Base-by-base conservation (phyloP, 2,113 vertebrate species). In the Progne subis region DNA sequence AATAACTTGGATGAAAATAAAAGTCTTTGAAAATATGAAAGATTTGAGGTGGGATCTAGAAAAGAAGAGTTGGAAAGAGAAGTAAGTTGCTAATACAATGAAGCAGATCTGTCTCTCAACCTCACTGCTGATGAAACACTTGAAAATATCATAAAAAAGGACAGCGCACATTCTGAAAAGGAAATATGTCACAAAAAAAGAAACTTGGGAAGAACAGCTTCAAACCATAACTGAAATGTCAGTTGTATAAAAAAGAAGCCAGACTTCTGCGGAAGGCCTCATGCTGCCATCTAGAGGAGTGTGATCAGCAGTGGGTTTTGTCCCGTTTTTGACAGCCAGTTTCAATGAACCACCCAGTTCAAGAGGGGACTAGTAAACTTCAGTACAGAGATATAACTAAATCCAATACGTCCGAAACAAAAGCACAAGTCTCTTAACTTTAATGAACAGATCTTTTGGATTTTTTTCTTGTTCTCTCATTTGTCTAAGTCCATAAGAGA, bases 251-350 rank as follows among this genome's bases (percentile, higher is more conserved):
- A 47, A 55, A 57, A 44, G 28, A 18, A 44, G 24, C 7, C 46
- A 37, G 55, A 70, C 11, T n/a, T 50, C 71, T 16, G 23, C 3
- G 20, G 26, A 53, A 96, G 95, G 97, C 86, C 92, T 95, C 82
- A 76, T 95, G 94, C 94, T 98, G 98, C 98, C 98, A 98, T 61
- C 98, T 98, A 97, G 87, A 97, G 98, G 97, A 71, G 34, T 65
- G 8, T 6, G 18, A 6, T 14, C 53, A 50, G 34, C 50, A 43
- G 41, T 2, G 0, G 19, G 12, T 29, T 37, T 37, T 31, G 17
- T 8, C 23, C 34, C 28, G 29, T 14, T 39, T 60, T 49, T 11
- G 44, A 31, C 9, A 32, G 29, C 18, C 60, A 34, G 2, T 8
- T 76, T n/a, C 37, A 37, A 49, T 10, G 14, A 53, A 21, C 21